Conservation (phyloP, 2,888 invertebrate genomes). For the Timandra comae region DNA sequence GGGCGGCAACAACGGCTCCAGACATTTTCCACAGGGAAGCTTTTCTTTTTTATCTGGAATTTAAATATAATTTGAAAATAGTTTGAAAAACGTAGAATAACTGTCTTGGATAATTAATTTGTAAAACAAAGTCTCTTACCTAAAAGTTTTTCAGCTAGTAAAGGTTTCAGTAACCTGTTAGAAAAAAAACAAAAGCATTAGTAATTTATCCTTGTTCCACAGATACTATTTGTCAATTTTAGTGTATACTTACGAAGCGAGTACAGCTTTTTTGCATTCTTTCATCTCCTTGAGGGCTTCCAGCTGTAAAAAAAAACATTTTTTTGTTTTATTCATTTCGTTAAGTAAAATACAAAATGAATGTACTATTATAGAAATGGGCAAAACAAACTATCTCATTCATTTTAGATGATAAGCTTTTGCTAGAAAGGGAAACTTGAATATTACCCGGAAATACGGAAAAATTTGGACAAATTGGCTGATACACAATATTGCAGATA, state of each 20-base stretch:
- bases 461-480: too few relatives aligned
- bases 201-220: not conserved
- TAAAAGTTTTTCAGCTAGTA: slow-evolving; percentile 38
- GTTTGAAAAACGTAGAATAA: not conserved
- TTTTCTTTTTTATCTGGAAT: slow-evolving; percentile 17
- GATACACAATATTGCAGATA: not conserved
- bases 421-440: too few relatives aligned
- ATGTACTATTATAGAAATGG: too few relatives aligned
- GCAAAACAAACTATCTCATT: too few relatives aligned
- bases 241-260: slow-evolving; percentile 50
- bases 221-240: not conserved
- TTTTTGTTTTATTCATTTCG: too few relatives aligned
- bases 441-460: too few relatives aligned
- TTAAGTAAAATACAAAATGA: too few relatives aligned
- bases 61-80: not conserved
- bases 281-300: slow-evolving; percentile 63
- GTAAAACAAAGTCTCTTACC: slow-evolving; percentile 32
- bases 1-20: slow-evolving; percentile 29
- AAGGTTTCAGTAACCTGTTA: slow-evolving; percentile 60
- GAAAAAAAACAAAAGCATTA: slow-evolving; percentile 22
- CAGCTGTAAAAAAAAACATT: slow-evolving; percentile 37
- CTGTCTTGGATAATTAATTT: not conserved
- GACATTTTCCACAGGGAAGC: slow-evolving; percentile 18
- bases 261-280: slow-evolving; percentile 56
- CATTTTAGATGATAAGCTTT: too few relatives aligned